A percentile compares a stretch with the other conserved stretches of the same genome.
phyloP scores from a whole-genome alignment of 2,888 invertebrate genomes.

The Ophion ventricosus region DNA sequence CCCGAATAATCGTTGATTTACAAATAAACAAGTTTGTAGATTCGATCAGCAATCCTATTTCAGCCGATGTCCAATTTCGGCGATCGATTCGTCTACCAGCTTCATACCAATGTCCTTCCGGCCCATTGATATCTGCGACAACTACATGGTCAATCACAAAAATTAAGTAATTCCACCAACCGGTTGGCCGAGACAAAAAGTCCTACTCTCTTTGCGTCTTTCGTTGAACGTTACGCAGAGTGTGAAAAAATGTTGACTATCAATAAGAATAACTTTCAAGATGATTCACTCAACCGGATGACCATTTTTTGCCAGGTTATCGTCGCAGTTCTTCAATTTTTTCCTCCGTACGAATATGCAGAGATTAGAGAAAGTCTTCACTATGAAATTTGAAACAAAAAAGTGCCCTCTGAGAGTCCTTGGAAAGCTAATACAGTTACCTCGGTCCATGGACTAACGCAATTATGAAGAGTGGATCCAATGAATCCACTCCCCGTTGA shows the following conservation, averaged over 20 bases:
- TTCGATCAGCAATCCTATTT: neutral
- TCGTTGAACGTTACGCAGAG: neutral
- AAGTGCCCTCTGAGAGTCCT: neutral
- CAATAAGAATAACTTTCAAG: neutral
- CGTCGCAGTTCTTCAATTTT: neutral
- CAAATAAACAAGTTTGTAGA: neutral
- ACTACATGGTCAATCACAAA: neutral
- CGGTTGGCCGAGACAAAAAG: no score
- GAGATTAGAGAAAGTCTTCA: neutral
- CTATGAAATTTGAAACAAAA: neutral
- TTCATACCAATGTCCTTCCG: neutral
- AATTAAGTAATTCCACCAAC: no score
- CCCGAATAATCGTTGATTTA: neutral
- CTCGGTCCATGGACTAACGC: neutral
- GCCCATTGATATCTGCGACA: neutral
- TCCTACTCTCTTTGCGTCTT: neutral
- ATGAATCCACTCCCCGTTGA: neutral
- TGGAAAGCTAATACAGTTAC: neutral
- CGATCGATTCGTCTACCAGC: neutral
- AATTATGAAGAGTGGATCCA: no score
- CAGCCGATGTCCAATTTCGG: neutral
- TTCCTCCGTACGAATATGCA: neutral
- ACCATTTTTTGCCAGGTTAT: neutral
- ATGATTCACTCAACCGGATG: neutral
- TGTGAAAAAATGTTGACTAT: neutral